phyloP scores from a whole-genome alignment of 2,888 invertebrate species.

The Cenopis cana region DNA sequence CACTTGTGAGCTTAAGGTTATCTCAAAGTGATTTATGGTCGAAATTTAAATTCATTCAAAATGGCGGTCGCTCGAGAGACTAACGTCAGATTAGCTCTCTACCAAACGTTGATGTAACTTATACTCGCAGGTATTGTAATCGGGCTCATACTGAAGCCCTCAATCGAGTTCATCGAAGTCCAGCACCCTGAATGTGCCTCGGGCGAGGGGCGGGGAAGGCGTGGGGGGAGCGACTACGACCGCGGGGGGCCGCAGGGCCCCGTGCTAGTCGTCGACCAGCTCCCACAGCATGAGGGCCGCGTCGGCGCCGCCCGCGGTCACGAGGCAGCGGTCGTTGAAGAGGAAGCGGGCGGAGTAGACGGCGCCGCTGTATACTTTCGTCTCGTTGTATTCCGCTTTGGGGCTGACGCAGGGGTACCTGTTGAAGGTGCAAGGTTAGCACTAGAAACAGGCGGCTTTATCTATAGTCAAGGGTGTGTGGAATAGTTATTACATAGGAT shows the following conservation, averaged over 20 bases:
- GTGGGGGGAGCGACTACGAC: slow-evolving; percentile 75
- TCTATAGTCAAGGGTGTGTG: no score
- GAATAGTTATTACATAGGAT: no score
- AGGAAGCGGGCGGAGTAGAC: slow-evolving; percentile 93
- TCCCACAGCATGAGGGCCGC: slow-evolving; percentile 97
- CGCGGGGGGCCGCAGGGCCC: slow-evolving; percentile 68
- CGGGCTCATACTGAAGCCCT: background rate
- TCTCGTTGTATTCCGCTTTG: slow-evolving; percentile 94
- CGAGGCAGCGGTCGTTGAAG: slow-evolving; percentile 93
- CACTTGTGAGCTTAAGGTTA: no score
- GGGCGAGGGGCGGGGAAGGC: slow-evolving; percentile 66
- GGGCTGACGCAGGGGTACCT: slow-evolving; percentile 94
- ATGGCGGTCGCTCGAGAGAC: background rate
- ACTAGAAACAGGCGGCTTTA: background rate
- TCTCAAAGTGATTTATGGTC: background rate
- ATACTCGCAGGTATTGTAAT: background rate
- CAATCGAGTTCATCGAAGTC: slow-evolving; percentile 70
- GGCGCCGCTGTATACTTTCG: slow-evolving; percentile 94
- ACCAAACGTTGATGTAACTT: slow-evolving; percentile 1
- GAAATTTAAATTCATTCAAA: background rate
- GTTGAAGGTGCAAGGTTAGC: slow-evolving; percentile 42
- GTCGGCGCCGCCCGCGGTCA: slow-evolving; percentile 94
- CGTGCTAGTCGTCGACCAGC: slow-evolving; percentile 90
- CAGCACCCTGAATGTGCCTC: slow-evolving; percentile 71
- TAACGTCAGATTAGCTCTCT: background rate